These are phyloP conservation scores for Globia sparganii DNA, from an alignment of 2,888 invertebrate species.

Conservation along the genomic window DNA sequence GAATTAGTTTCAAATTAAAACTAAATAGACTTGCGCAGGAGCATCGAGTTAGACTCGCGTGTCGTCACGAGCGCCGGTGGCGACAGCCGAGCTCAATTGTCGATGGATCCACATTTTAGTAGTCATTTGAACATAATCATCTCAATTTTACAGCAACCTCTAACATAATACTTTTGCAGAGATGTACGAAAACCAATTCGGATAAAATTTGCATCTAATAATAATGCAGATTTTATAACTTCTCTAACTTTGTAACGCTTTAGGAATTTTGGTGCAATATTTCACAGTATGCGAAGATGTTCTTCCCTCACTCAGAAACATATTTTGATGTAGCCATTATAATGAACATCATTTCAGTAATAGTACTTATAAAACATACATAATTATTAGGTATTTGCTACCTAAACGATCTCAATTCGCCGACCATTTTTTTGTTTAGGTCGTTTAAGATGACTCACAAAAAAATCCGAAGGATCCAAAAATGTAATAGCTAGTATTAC, in stretches of 20 bases:
- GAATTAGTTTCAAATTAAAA: conserved; percentile 74
- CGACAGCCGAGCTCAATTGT: conserved; percentile 61
- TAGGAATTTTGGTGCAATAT: conserved; percentile 10
- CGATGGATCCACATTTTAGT: conserved; percentile 64
- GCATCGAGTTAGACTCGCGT: conserved; percentile 80
- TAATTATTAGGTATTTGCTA: background rate
- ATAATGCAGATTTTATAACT: conserved; percentile 13
- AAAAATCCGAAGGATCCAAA: background rate
- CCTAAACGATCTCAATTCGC: background rate
- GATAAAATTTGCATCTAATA: conserved; percentile 48
- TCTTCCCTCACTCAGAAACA: background rate
- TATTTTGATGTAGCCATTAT: background rate
- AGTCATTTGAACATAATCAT: conserved; percentile 66
- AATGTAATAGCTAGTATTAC: background rate
- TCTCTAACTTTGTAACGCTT: background rate
- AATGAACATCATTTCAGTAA: background rate
- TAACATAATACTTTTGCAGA: conserved; percentile 49
- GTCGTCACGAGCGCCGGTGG: conserved; percentile 81
- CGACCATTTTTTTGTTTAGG: background rate
- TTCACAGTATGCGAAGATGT: background rate
- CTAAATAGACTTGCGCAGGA: conserved; percentile 76
- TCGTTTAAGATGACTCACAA: background rate
- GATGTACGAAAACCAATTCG: conserved; percentile 46
- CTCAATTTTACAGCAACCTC: conserved; percentile 49
- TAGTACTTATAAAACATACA: background rate